Evolutionary conservation across 2,888 invertebrate species (phyloP).

Genomic region (Amiota mariae): DNA sequence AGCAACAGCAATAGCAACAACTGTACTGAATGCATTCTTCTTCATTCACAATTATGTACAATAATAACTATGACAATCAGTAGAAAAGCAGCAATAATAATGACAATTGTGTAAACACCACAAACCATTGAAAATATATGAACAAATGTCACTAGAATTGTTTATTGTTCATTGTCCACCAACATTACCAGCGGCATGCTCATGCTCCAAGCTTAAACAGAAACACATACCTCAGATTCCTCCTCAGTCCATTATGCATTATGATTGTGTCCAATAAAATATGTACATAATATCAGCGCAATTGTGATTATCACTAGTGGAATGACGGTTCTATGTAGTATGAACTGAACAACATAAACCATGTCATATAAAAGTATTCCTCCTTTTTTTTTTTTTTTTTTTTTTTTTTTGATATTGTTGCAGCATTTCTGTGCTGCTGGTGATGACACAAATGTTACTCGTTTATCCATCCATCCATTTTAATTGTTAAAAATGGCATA

Average conservation of each 20-base stretch:
- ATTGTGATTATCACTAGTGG: constrained; percentile 10
- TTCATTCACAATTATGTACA: no score
- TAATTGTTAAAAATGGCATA: constrained; percentile 58
- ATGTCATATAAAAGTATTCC: neutral
- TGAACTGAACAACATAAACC: neutral
- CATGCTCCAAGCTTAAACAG: no score
- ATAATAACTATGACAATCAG: neutral
- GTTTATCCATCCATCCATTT: constrained; percentile 33
- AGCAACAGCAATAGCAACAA: no score
- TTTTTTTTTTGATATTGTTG: neutral
- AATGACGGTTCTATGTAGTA: no score
- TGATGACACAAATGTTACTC: constrained; percentile 21
- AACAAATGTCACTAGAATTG: neutral
- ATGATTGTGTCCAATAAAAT: no score
- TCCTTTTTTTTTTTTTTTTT: no score
- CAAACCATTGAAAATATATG: constrained; percentile 7
- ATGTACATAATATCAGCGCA: constrained; percentile 19
- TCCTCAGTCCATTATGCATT: no score
- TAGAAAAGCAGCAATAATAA: neutral
- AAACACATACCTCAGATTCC: no score
- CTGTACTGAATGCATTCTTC: no score
- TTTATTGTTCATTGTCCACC: neutral
- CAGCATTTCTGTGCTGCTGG: neutral
- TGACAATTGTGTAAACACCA: constrained; percentile 4
- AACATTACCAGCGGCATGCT: neutral